Evolutionary conservation across 2,888 invertebrate genomes (phyloP), one percentile per base, ranked within the genome.

Genomic region (Xestoiulus laeticollis): DNA sequence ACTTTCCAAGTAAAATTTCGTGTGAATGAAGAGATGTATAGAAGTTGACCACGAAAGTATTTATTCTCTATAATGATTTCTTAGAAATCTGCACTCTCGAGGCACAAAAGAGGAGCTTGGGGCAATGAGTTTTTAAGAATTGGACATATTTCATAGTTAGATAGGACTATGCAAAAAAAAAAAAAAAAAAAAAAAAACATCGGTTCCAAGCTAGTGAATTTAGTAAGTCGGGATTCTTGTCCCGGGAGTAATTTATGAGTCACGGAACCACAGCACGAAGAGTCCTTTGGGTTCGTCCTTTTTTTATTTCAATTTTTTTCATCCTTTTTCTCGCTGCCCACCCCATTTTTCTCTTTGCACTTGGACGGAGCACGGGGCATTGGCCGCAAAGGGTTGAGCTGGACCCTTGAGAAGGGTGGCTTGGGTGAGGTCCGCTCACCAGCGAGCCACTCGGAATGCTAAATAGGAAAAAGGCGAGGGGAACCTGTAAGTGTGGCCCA

Each of bases 341-440:
- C 38, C 85, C 44, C 43, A n/a, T 85, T 26, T 85, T 19, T 33
- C 85, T n/a, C 6, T 14, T 0, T 43, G 19, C 38, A 85, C 85
- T 85, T 85, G 85, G 85, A 85, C 85, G 85, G 44, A 22, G 44
- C 85, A 85, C 84, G 85, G 85, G 85, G 85, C 85, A 85, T 85
- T 85, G 85, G 85, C 85, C 85, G 85, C 38, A 85, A 85, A 85
- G 85, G 85, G 85, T 85, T 78, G 30, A 5, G 78, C 78, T 14
- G 78, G 78, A 78, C 78, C 78, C 78, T 78, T 14, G 78, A 68
- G 68, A 78, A 78, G 78, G 78, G 78, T 30, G 78, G 78, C 26
- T 22, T 8, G 78, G 78, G 78, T 78, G 78, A 78, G 78, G 78
- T 78, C 78, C 78, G 30, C 78, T 78, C 78, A 78, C 78, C 78